Evolutionary conservation across 2,797 vertebrate genomes (phyloP), one percentile per base, ranked within the genome.

Genomic region (Urophycis tenuis): DNA sequence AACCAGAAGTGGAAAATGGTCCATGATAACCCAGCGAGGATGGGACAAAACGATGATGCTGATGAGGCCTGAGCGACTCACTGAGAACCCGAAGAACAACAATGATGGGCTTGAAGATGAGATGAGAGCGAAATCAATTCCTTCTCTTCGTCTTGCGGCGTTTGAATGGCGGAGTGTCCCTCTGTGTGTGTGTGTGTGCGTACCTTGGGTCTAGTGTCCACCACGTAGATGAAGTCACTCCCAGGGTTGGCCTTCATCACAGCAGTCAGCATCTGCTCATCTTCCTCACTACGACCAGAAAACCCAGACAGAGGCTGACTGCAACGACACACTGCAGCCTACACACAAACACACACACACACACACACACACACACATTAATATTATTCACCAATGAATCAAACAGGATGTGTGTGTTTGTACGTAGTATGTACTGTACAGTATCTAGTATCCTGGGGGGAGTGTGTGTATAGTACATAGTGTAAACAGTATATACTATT

Each of bases 231-330:
- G 86, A 94, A 95, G 84, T 96, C 94, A 71, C 96, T 96, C 77
- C 93, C 94, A 0, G 96, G 97, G 80, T 98, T 99, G 84, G 97
- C 94, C 90, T 95, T 98, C 89, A 95, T 95, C 84, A 99, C 92
- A 67, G 94, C 94, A 86, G 97, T 95, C 25, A 99, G 92, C 96
- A 99, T 96, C 91, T 96, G 92, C 81, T 99, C 97, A 0, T 99
- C 97, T 78, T 99, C 97, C 75, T 95, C 92, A 85, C 95, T 97
- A 32, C 97, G 95, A 64, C 95, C 96, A 11, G 96, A 99, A 84
- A 99, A 98, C 72, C 97, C 97, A 0, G 96, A 97, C 67, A 99
- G 91, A 5, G 97, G 97, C 89, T 99, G 97, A 87, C 97, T 99
- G 83, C 96, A 98, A 41, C 97, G 92, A 75, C 96, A 99, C 85